Evolutionary conservation across 2,888 invertebrate species (phyloP).

Genomic region (Saturnia japonica): DNA sequence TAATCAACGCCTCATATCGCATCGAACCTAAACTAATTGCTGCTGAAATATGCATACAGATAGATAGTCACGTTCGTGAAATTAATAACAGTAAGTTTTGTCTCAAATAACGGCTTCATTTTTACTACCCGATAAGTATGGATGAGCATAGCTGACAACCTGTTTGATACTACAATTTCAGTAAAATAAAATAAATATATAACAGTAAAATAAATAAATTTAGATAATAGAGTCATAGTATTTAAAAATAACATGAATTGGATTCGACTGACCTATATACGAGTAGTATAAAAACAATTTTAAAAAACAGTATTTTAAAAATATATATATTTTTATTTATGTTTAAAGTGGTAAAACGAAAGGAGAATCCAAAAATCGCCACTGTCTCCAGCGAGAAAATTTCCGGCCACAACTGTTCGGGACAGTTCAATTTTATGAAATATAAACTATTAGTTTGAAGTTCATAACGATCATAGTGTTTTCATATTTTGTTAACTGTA

Average conservation of each 20-base stretch:
- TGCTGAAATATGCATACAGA: constrained; percentile 42
- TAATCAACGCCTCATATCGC: constrained; percentile 67
- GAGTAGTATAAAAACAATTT: too few species aligned
- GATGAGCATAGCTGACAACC: not conserved
- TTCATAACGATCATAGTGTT: constrained; percentile 47
- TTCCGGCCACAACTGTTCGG: constrained; percentile 64
- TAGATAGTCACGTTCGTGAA: constrained; percentile 1
- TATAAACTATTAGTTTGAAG: constrained; percentile 54
- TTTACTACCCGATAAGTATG: constrained; percentile 46
- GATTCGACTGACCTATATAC: not conserved
- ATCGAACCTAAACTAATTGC: constrained; percentile 55
- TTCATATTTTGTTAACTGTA: constrained; percentile 33
- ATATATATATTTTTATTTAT: constrained; percentile 17
- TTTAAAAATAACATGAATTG: not conserved
- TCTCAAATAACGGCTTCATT: constrained; percentile 40
- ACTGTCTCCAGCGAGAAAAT: constrained; percentile 58
- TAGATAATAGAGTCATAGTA: not conserved
- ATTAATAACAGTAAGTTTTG: not conserved
- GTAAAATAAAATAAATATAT: too few species aligned
- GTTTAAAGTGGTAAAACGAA: constrained; percentile 56
- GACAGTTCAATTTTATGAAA: constrained; percentile 68
- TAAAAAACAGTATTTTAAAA: too few species aligned
- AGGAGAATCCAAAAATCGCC: constrained; percentile 57
- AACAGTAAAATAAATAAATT: too few species aligned
- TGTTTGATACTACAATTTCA: not conserved